Base-by-base conservation (phyloP, 2,797 vertebrate genomes). In the Chanos chanos region DNA sequence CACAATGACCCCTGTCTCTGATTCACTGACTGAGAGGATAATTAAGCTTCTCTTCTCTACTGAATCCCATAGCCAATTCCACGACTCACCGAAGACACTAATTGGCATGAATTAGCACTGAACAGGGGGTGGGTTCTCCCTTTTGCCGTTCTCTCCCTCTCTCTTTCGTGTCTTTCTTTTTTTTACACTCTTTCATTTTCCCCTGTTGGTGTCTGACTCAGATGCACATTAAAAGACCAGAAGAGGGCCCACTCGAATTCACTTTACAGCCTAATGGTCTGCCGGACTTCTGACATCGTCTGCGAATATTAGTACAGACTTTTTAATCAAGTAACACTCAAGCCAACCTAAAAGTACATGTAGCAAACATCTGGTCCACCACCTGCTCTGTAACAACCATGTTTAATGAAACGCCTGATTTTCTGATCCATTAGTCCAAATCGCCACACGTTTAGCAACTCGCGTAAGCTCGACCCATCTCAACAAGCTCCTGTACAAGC, bases 361-460 rank as follows among this genome's bases (percentile, higher is more conserved):
- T 27, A 54, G 33, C 61, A 62, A 40, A 76, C 74, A 73, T 71
- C 74, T 73, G 64, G 64, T 53, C 49, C 25, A 44, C 64, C 62
- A 68, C 61, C 61, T 68, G 64, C 57, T 48, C 50, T 7, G 22
- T 15, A 19, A 12, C 15, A 15, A 1, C 28, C 0, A 60, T 36
- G 47, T 52, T 25, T 68, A 73, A 73, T 65, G 48, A 65, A 54
- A 59, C 41, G 37, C 50, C 64, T 10, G 61, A 60, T 65, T 70
- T 76, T 70, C 70, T 76, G 55, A 66, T 61, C 61, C 67, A 76
- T 75, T 66, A 70, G 59, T 50, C 45, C 51, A 72, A 54, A 66
- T 75, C 63, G 54, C 45, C 57, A 58, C 45, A 47, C 51, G 36
- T 61, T 57, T 43, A 56, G 50, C 37, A 44, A 16, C 60, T 45